Evolutionary conservation across 2,888 invertebrate genomes (phyloP).

Genomic region (Melanophora roralis): DNA sequence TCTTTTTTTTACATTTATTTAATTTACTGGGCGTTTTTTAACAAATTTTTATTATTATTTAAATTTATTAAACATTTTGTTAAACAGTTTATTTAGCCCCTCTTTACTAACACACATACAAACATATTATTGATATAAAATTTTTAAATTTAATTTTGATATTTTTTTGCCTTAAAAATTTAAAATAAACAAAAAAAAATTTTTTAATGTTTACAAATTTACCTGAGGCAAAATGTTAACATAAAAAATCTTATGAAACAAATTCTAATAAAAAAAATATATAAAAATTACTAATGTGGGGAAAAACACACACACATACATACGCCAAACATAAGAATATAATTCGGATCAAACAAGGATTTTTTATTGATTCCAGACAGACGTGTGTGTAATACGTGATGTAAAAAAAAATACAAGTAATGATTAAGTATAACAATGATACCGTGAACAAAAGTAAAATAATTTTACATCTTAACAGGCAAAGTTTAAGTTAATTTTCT

Average conservation of each 20-base stretch:
- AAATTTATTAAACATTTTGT: too few relatives aligned
- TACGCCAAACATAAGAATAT: neutral
- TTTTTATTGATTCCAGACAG: neutral
- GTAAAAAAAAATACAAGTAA: neutral
- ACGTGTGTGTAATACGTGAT: conserved; percentile 4
- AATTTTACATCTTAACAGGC: conserved; percentile 40
- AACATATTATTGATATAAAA: too few relatives aligned
- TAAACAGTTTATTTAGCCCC: too few relatives aligned
- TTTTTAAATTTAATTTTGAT: neutral
- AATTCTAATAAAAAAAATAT: too few relatives aligned
- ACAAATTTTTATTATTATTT: too few relatives aligned
- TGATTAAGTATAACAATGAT: neutral
- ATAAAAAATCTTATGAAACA: neutral
- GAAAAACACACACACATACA: neutral
- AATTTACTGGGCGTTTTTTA: too few relatives aligned
- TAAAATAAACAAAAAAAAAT: conserved; percentile 6
- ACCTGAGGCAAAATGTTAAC: neutral
- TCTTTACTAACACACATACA: too few relatives aligned
- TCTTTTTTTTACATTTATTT: neutral
- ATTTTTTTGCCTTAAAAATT: neutral
- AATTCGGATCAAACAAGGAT: neutral
- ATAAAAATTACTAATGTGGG: neutral
- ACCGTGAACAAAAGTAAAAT: conserved; percentile 3
- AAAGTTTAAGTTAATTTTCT: conserved; percentile 48
- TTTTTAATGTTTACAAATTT: neutral